phyloP scores from a whole-genome alignment of 1,140 invertebrate genomes.

The Drosophila pruinosa region DNA sequence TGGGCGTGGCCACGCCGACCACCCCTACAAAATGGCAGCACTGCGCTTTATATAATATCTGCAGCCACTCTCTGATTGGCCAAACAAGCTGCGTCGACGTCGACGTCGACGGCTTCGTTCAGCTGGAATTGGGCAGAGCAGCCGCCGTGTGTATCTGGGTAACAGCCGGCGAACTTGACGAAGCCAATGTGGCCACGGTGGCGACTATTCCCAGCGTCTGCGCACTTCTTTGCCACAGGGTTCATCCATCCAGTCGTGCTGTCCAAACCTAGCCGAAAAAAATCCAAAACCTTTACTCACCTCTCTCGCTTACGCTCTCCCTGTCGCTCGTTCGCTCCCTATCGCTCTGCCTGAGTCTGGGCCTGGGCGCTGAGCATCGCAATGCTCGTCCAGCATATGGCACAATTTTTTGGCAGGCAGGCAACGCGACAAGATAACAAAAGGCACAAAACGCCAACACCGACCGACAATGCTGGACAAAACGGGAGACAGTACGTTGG shows the following conservation, averaged over 20 bases:
- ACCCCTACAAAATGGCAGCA: conserved; percentile 69
- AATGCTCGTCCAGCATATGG: conserved; percentile 73
- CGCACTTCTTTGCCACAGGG: conserved; percentile 29
- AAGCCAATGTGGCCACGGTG: conserved; percentile 65
- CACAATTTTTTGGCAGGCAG: conserved; percentile 65
- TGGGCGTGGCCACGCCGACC: conserved; percentile 57
- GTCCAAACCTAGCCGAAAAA: background rate
- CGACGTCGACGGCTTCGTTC: conserved; percentile 62
- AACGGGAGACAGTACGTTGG: conserved; percentile 3
- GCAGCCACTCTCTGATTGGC: conserved; percentile 44
- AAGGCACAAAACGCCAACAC: conserved; percentile 63
- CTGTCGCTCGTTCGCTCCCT: background rate
- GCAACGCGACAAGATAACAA: conserved; percentile 50
- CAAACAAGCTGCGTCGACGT: conserved; percentile 13
- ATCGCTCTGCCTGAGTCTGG: background rate
- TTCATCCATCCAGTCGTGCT: conserved; percentile 15
- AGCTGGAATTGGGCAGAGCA: conserved; percentile 69
- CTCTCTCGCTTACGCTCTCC: background rate
- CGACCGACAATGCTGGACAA: conserved; percentile 48
- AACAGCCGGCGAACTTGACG: conserved; percentile 60
- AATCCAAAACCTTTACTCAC: background rate
- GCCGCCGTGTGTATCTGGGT: conserved; percentile 46
- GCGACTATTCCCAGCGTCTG: conserved; percentile 48
- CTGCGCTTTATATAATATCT: conserved; percentile 51
- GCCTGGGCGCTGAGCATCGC: conserved; percentile 54